Evolutionary conservation across 2,888 invertebrate species (phyloP).

Genomic region (Tenthredo mesomela): DNA sequence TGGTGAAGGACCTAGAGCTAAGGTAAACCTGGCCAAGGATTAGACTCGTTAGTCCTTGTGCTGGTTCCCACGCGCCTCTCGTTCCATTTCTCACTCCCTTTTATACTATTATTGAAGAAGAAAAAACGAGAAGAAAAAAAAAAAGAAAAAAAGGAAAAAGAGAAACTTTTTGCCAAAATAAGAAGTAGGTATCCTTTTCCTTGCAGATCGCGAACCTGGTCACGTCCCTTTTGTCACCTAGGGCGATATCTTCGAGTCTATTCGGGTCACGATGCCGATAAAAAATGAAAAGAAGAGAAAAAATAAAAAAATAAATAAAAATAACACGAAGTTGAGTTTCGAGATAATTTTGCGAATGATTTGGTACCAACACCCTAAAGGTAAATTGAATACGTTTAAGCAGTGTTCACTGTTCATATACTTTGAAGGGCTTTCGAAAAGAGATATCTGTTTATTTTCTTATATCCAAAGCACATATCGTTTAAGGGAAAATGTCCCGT

Average conservation of each 20-base stretch:
- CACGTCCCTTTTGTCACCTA: neutral
- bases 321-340: neutral
- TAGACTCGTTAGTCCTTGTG: constrained; percentile 74
- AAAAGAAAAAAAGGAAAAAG: too few relatives aligned
- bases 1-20: constrained; percentile 47
- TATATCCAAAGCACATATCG: neutral
- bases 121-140: too few relatives aligned
- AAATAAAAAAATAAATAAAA: too few relatives aligned
- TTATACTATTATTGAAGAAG: neutral
- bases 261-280: constrained; percentile 22
- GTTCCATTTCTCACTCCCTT: constrained; percentile 6
- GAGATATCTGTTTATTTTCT: constrained; percentile 10
- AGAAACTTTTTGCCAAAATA: constrained; percentile 16
- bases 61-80: constrained; percentile 49
- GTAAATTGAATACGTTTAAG: neutral
- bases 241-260: constrained; percentile 17
- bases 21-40: constrained; percentile 64
- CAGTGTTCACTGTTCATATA: neutral
- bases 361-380: neutral
- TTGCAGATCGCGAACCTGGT: neutral
- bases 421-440: neutral
- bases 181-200: constrained; percentile 12
- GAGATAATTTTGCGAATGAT: constrained; percentile 6
- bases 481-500: neutral
- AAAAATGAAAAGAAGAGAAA: constrained; percentile 4